Conservation (phyloP, 1,140 invertebrate genomes). For the Lethocerus indicus region DNA sequence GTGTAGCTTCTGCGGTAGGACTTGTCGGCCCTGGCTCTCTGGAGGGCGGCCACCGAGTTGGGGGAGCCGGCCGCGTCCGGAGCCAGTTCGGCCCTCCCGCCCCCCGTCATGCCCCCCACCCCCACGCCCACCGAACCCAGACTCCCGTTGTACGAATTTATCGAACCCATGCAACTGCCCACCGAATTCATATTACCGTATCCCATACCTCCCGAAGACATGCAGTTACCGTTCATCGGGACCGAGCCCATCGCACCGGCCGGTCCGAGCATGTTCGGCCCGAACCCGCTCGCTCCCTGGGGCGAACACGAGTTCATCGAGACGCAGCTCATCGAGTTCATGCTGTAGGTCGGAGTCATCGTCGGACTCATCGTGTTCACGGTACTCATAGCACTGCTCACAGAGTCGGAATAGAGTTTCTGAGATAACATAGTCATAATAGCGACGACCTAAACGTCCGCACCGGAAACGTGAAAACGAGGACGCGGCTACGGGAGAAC, state of each 20-base stretch:
- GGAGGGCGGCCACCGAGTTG: slow-evolving; percentile 41
- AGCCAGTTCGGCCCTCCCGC: slow-evolving; percentile 25
- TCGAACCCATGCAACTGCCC: slow-evolving; percentile 54
- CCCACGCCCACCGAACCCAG: slow-evolving; percentile 28
- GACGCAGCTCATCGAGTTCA: slow-evolving; percentile 59
- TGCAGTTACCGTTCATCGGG: slow-evolving; percentile 43
- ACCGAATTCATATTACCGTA: slow-evolving; percentile 49
- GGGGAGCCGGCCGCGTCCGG: slow-evolving; percentile 42
- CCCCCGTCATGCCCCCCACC: slow-evolving; percentile 26
- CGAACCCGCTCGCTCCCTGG: slow-evolving; percentile 38
- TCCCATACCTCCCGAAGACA: slow-evolving; percentile 41
- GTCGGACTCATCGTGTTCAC: slow-evolving; percentile 38
- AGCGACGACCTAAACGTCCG: background rate
- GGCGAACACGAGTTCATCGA: slow-evolving; percentile 42
- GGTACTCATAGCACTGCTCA: slow-evolving; percentile 31
- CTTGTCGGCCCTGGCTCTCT: slow-evolving; percentile 64
- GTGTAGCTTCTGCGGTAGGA: slow-evolving; percentile 87
- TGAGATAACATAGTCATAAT: slow-evolving; percentile 24
- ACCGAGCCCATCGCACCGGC: slow-evolving; percentile 35
- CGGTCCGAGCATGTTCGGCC: slow-evolving; percentile 37
- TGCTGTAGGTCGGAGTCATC: slow-evolving; percentile 53
- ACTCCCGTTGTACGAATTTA: slow-evolving; percentile 30
- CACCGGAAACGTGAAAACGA: too few species aligned
- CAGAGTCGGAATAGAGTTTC: slow-evolving; percentile 31
- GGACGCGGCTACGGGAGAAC: too few species aligned